Base-by-base conservation (phyloP, 37 sponge, comb jelly and placozoan genomes). In the Aphrocallistes beatrix region DNA sequence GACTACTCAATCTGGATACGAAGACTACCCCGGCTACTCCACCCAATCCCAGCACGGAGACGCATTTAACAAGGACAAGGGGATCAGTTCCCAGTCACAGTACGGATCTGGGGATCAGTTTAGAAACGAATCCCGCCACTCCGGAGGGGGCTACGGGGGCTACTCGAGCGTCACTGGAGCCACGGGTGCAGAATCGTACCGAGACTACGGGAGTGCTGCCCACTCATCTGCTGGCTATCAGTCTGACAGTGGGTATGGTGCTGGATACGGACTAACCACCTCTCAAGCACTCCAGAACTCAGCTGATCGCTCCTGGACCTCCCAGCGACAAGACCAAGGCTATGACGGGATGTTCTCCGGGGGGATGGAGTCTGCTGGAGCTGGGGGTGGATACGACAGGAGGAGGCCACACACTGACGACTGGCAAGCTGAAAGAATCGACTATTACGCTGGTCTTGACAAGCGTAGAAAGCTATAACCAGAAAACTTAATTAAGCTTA, bases 401-500 rank as follows among this genome's bases (percentile, higher is more conserved):
- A 60, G 75, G 75, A 60, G 75, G n/a, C 25, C 32, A 6, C 8
- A 13, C n/a, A 13, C 28, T 13, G 75, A 28, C 25, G 75, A 60
- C 34, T 32, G 6, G 8, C n/a, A 19, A 32, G 75, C 75, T 60
- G 75, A 30, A 13, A 60, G 75, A 13, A 60, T 60, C 28, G 75
- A 30, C 75, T 60, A 60, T 60, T 30, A n/a, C n/a, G n/a, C 75
- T 60, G 75, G 75, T 32, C n/a, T 30, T 60, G 75, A 60, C 10
- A 60, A 60, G 75, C 75, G 75, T 60, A 60, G 75, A 60, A 60
- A 60, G 75, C n/a, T 60, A 19, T 60, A 60, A 13, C 75, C n/a
- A n/a, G n/a, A n/a, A n/a, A n/a, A n/a, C n/a, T n/a, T n/a, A n/a
- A n/a, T n/a, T n/a, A n/a, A n/a, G n/a, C n/a, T n/a, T n/a, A n/a